Conservation (phyloP, 2,888 invertebrate genomes). For the Pterostichus niger region DNA sequence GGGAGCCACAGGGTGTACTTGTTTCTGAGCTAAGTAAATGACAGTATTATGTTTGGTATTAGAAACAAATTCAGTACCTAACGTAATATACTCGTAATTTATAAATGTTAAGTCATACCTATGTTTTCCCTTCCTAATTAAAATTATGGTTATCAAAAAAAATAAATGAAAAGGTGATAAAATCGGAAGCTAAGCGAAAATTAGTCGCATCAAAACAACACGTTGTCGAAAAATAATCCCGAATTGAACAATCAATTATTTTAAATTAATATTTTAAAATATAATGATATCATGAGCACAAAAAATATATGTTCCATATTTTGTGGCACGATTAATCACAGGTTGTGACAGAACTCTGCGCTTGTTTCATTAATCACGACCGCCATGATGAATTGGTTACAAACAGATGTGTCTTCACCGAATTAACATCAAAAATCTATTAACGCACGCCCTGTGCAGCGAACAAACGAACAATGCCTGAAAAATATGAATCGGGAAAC, state of each 20-base stretch:
- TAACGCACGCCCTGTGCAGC: constrained; percentile 41
- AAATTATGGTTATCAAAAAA: no score
- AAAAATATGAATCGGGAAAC: constrained; percentile 54
- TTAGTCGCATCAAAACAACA: not conserved
- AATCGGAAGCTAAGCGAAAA: constrained; percentile 4
- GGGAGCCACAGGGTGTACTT: no score
- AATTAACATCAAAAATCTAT: constrained; percentile 67
- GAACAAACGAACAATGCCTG: constrained; percentile 41
- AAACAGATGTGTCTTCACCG: constrained; percentile 65
- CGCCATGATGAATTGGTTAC: constrained; percentile 64
- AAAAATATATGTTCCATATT: constrained; percentile 59
- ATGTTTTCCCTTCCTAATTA: no score
- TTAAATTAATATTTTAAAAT: constrained; percentile 50
- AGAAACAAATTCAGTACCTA: no score
- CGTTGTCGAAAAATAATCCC: not conserved
- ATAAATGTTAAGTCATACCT: no score
- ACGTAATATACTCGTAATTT: no score
- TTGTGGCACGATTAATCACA: constrained; percentile 58
- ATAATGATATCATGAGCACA: constrained; percentile 38
- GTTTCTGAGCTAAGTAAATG: no score
- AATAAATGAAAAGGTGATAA: not conserved
- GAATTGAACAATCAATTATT: constrained; percentile 56
- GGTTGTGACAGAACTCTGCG: constrained; percentile 52
- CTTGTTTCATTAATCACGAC: constrained; percentile 61
- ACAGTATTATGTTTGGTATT: no score